phyloP scores from a whole-genome alignment of 2,888 invertebrate species.

The Monoplex corrugatus region DNA sequence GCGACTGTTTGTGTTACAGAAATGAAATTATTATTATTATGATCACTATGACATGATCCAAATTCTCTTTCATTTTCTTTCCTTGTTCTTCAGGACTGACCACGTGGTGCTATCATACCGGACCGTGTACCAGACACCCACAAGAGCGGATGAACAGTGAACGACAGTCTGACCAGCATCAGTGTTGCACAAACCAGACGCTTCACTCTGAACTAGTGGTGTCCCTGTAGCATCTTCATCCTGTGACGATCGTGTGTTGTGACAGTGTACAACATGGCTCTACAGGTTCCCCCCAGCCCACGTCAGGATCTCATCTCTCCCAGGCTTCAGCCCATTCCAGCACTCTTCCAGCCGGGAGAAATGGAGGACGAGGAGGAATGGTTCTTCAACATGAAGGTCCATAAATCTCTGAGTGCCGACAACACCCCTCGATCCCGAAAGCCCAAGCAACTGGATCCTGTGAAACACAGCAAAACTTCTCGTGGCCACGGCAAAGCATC shows the following conservation, averaged over 20 bases:
- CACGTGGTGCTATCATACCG: too few relatives aligned
- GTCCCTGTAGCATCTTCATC: too few relatives aligned
- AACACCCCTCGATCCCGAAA: background rate
- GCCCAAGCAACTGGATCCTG: slow-evolving; percentile 4
- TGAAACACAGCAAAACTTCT: background rate
- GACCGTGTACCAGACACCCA: too few relatives aligned
- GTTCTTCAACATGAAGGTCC: slow-evolving; percentile 46
- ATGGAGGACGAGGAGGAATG: background rate
- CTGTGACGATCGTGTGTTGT: background rate
- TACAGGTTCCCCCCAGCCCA: background rate
- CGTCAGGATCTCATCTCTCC: background rate
- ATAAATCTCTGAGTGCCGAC: background rate
- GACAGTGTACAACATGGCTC: background rate
- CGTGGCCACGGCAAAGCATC: background rate
- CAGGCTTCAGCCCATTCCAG: background rate
- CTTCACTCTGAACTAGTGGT: too few relatives aligned
- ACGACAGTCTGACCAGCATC: too few relatives aligned
- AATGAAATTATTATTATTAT: too few relatives aligned
- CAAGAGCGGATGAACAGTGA: too few relatives aligned
- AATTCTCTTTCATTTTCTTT: too few relatives aligned
- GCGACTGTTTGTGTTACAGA: too few relatives aligned
- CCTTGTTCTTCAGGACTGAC: too few relatives aligned
- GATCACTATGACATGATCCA: too few relatives aligned
- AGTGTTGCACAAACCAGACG: too few relatives aligned
- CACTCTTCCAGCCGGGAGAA: background rate